Evolutionary conservation across 2,113 vertebrate genomes (phyloP).

Genomic region (Engraulis encrasicolus): DNA sequence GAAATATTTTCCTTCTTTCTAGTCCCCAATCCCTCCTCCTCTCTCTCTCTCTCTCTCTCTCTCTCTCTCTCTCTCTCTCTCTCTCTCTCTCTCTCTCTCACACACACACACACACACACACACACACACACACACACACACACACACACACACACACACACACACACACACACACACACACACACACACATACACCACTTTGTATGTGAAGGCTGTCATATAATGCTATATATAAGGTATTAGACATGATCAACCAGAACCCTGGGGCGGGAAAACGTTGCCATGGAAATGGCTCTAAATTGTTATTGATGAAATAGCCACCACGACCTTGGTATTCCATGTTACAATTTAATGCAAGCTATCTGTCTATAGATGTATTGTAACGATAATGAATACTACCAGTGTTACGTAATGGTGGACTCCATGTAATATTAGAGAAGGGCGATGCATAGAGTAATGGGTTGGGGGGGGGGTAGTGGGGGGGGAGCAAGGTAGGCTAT

Average conservation of each 20-base stretch:
- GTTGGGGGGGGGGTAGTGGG: too few relatives aligned
- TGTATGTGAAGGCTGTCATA: not conserved
- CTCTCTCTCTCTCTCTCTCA: too few relatives aligned
- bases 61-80: too few relatives aligned
- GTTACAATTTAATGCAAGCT: not conserved
- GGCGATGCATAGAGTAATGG: too few relatives aligned
- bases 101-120: too few relatives aligned
- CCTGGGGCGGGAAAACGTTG: not conserved
- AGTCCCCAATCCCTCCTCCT: not conserved
- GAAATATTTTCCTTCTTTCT: constrained; percentile 33
- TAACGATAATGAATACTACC: too few relatives aligned
- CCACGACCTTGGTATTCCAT: not conserved
- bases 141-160: too few relatives aligned
- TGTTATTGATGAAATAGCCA: not conserved
- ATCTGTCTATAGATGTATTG: not conserved
- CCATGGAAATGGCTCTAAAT: not conserved
- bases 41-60: too few relatives aligned
- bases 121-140: too few relatives aligned
- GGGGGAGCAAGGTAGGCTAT: too few relatives aligned
- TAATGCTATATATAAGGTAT: too few relatives aligned
- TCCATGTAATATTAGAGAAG: not conserved
- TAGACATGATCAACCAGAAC: not conserved
- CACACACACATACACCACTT: not conserved
- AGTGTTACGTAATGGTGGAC: not conserved
- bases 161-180: too few relatives aligned